Percentiles rank a stretch among this genome's conserved stretches.
Conservation (phyloP, 2,888 invertebrate species). For the Watsonalla cultraria region DNA sequence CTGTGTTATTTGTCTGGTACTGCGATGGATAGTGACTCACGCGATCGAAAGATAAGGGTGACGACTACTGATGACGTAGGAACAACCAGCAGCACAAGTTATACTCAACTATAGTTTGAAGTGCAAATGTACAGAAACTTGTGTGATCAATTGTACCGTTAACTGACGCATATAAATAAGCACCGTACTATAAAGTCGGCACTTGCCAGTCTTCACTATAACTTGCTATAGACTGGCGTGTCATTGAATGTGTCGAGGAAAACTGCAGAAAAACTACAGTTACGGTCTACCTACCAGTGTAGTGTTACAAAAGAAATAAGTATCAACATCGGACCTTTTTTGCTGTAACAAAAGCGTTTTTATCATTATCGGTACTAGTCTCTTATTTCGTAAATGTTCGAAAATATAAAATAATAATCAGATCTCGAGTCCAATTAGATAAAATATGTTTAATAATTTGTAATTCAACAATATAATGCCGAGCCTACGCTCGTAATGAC, state of each 20-base stretch:
- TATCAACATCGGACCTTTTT: neutral
- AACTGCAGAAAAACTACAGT: neutral
- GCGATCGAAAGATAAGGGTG: conserved; percentile 35
- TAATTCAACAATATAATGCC: too few relatives aligned
- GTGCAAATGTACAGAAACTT: neutral
- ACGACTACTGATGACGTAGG: conserved; percentile 22
- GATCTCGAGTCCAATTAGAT: too few relatives aligned
- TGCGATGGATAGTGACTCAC: conserved; percentile 32
- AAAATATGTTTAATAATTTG: too few relatives aligned
- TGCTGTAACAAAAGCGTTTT: neutral
- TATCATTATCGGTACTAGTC: neutral
- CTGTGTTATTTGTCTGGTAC: conserved; percentile 30
- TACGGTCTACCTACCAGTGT: neutral
- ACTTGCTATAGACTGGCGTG: neutral
- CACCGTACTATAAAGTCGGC: neutral
- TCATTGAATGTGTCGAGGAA: neutral
- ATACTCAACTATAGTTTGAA: neutral
- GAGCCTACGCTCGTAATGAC: too few relatives aligned
- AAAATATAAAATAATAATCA: too few relatives aligned
- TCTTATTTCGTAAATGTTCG: neutral
- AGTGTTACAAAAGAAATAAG: neutral
- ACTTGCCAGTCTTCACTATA: neutral
- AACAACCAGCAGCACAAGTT: conserved; percentile 1
- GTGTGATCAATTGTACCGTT: neutral
- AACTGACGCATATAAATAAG: neutral